Percentiles rank a stretch among this genome's conserved stretches.
Evolutionary conservation across 2,888 invertebrate species (phyloP).

Genomic region (Acronicta alni): DNA sequence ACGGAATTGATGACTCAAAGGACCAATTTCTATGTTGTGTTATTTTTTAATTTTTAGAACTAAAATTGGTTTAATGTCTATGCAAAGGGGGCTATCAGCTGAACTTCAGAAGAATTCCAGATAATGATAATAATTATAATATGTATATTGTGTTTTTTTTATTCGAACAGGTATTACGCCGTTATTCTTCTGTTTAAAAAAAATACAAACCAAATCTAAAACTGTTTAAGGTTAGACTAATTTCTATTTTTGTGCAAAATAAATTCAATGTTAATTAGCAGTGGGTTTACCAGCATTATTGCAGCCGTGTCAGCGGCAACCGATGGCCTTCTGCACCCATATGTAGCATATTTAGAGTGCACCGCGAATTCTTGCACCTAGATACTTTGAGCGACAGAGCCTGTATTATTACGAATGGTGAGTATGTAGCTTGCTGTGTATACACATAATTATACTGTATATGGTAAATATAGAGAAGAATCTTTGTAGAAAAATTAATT

Average conservation of each 20-base stretch:
- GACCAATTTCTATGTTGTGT: not conserved
- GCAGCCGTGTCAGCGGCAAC: constrained; percentile 27
- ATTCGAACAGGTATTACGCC: too few relatives aligned
- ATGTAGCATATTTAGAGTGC: constrained; percentile 60
- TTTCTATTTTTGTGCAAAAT: constrained; percentile 38
- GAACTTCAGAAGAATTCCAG: too few relatives aligned
- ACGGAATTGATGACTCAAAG: not conserved
- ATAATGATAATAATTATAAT: too few relatives aligned
- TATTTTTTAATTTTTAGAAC: not conserved
- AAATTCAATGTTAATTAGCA: constrained; percentile 50
- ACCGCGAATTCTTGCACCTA: constrained; percentile 51
- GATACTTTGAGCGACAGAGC: constrained; percentile 39
- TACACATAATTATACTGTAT: not conserved
- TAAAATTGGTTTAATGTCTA: not conserved
- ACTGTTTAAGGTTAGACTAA: constrained; percentile 21
- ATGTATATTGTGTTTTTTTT: too few relatives aligned
- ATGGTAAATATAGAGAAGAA: too few relatives aligned
- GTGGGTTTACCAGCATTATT: constrained; percentile 36
- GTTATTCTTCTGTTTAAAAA: too few relatives aligned
- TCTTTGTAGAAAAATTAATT: too few relatives aligned
- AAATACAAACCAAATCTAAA: constrained; percentile 1
- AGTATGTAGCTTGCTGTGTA: constrained; percentile 1
- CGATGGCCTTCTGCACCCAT: constrained; percentile 58
- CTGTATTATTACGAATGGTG: constrained; percentile 16
- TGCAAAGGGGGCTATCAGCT: too few relatives aligned